Conservation (phyloP, 2,113 vertebrate genomes). For the Pedetes capensis region DNA sequence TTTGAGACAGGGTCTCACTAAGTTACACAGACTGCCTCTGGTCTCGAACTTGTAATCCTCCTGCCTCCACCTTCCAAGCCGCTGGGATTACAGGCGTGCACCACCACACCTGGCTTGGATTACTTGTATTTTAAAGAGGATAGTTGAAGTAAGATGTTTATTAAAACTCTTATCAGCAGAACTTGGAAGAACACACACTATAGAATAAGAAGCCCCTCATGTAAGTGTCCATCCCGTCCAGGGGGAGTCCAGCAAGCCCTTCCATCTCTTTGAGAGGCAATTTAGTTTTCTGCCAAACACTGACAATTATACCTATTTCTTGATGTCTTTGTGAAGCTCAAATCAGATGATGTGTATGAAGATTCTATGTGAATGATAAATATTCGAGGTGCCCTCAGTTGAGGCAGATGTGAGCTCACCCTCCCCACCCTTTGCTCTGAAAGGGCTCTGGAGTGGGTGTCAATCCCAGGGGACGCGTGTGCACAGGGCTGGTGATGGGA, state of each 20-base stretch:
- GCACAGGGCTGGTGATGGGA: background rate
- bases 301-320: background rate
- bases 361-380: background rate
- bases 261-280: background rate
- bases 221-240: background rate
- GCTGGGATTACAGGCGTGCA: no score
- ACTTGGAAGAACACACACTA: background rate
- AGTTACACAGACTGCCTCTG: no score
- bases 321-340: background rate
- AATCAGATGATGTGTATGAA: background rate
- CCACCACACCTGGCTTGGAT: no score
- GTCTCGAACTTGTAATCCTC: no score
- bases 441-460: no score
- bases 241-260: background rate
- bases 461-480: background rate
- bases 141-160: background rate
- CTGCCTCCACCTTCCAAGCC: no score
- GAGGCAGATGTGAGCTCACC: background rate
- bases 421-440: background rate
- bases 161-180: background rate
- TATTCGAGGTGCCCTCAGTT: background rate
- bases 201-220: background rate
- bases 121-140: background rate
- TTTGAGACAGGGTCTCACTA: no score
- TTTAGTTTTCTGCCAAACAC: background rate